Percentiles rank a stretch among this genome's conserved stretches.
Evolutionary conservation across 2,113 vertebrate species (phyloP).

Genomic region (Struthio camelus): DNA sequence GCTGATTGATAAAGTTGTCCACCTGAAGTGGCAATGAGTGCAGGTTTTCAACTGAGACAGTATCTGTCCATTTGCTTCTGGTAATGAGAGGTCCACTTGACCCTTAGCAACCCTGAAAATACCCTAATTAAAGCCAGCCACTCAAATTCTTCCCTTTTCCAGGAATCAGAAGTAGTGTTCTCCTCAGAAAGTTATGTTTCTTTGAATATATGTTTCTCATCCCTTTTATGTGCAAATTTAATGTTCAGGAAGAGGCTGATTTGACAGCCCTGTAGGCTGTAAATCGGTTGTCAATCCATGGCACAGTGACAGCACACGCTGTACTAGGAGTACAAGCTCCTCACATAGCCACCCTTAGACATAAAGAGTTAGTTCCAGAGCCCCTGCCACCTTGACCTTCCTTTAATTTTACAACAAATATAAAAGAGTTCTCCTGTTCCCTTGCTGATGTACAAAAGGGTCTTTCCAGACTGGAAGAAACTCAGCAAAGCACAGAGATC

Average conservation of each 20-base stretch:
- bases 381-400: background rate
- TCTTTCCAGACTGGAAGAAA: background rate
- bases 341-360: background rate
- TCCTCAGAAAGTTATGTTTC: background rate
- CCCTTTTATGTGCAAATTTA: background rate
- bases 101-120: background rate
- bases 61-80: background rate
- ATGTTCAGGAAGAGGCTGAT: background rate
- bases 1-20: background rate
- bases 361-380: background rate
- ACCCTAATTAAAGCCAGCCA: background rate
- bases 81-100: background rate
- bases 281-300: background rate
- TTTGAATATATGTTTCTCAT: background rate
- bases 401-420: background rate
- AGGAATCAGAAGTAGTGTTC: background rate
- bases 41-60: background rate
- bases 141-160: background rate
- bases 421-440: background rate
- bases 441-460: background rate
- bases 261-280: background rate
- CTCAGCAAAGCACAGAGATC: background rate
- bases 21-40: background rate
- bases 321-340: background rate
- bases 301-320: background rate